Base-by-base conservation (phyloP, 23 tunicate species). In the Pegea sp. region DNA sequence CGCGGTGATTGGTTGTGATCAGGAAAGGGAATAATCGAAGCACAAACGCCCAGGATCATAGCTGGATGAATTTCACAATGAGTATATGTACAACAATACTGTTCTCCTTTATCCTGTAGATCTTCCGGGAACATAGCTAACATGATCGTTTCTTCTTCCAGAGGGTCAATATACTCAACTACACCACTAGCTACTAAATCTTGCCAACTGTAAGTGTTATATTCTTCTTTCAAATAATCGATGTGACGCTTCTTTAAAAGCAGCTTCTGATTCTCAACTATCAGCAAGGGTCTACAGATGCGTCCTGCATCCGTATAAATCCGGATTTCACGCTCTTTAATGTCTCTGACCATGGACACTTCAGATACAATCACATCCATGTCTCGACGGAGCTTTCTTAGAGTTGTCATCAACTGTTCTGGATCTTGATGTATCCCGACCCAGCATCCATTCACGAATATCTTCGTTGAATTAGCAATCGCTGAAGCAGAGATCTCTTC, bases 1-100 rank as follows among this genome's bases (percentile, higher is more conserved):
- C 99, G 87, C 21, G 99, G 99, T 16, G 99, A 91, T 65, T 91
- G 99, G 60, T 91, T 91, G 56, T 91, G 99, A 79, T 91, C 99
- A 28, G 99, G 99, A 46, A 91, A 91, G 2, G 99, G 99, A 34
- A 91, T 84, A 59, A 91, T 91, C 8, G 99, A 91, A 27, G 99
- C 99, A 51, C 99, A 91, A 2, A 91, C 99, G 3, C 99, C 99
- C 0, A 91, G 70, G 20, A 91, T 91, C 99, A 91, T 91, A 23
- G 99, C 99, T 1, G 99, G 99, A 48, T 91, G 99, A 57, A 91
- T 91, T 50, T 91, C 99, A 34, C 99, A 91, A 38, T 91, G 99
- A 31, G 78, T 91, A 74, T 91, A 91, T 8, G 88, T 78, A 31
- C 77, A 59, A 58, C 99, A 91, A 51, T 91, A 91, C 28, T 84